These are phyloP conservation scores for Harmothoe impar DNA, from an alignment of 2,888 invertebrate species.

Conservation along the genomic window DNA sequence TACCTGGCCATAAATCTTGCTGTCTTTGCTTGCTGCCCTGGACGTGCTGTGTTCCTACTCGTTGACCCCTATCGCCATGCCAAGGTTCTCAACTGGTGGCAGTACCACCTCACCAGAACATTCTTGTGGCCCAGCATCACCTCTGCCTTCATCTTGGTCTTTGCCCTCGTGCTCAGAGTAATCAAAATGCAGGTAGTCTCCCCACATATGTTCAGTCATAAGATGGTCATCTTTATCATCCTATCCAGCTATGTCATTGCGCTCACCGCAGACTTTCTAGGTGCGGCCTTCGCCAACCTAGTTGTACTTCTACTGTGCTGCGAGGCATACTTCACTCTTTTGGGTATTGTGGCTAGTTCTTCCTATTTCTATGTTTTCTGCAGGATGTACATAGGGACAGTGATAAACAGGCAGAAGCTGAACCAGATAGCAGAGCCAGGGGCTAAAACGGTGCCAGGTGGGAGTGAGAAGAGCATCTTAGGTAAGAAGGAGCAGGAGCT, in stretches of 20 bases:
- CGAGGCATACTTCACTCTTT: not conserved
- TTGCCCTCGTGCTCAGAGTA: not conserved
- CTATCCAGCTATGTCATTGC: not conserved
- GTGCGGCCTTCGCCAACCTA: not conserved
- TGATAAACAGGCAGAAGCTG: not conserved
- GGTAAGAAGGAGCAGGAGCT: not conserved
- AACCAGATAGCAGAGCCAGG: not conserved
- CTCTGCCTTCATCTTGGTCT: not conserved
- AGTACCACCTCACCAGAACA: not conserved
- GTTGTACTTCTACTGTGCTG: not conserved
- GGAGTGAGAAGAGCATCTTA: not conserved
- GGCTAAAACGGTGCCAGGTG: not conserved
- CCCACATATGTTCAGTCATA: not conserved
- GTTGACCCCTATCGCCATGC: not conserved
- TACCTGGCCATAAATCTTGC: not conserved
- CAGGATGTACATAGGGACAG: not conserved
- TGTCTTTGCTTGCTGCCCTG: not conserved
- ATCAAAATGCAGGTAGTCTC: constrained; percentile 23
- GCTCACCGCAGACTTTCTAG: not conserved
- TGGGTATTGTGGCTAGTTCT: not conserved
- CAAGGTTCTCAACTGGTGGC: not conserved
- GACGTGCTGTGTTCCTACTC: not conserved
- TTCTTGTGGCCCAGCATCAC: not conserved
- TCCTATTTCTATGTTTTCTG: not conserved
- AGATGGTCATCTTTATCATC: not conserved